These are phyloP conservation scores for Gymnopithys bicolor DNA, from an alignment of 2,797 vertebrate genomes.

Conservation along the genomic window DNA sequence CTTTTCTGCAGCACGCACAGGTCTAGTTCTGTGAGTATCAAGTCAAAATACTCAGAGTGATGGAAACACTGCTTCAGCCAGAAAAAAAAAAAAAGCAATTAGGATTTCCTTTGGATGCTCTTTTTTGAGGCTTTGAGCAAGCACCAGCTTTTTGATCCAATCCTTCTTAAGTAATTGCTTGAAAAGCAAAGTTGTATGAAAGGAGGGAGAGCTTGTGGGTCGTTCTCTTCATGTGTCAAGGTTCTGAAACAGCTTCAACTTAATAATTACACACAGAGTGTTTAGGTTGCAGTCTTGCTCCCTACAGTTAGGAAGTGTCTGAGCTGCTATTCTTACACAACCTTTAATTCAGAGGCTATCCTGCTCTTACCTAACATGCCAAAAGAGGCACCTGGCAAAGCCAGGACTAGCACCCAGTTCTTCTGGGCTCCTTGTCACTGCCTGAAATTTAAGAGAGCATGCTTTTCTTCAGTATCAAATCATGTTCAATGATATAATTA, in stretches of 20 bases:
- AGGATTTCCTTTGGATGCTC: background rate
- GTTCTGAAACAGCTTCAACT: conserved; percentile 42
- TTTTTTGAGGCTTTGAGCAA: background rate
- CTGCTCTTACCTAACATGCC: background rate
- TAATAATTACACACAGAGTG: background rate
- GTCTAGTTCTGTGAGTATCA: background rate
- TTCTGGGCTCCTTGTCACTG: background rate
- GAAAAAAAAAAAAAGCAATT: background rate
- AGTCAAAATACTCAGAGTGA: background rate
- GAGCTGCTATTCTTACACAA: background rate
- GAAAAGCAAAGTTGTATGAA: background rate
- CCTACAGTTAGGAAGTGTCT: conserved; percentile 14
- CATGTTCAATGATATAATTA: background rate
- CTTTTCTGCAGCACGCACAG: background rate
- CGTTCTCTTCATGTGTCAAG: background rate
- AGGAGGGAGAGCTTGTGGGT: background rate
- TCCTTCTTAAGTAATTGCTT: background rate
- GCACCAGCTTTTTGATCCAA: background rate
- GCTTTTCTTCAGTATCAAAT: background rate
- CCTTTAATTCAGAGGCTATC: background rate
- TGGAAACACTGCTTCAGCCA: background rate
- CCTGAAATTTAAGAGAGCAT: background rate
- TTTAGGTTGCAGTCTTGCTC: background rate
- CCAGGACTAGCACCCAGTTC: background rate
- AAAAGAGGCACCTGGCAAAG: background rate